Evolutionary conservation across 1,140 invertebrate species (phyloP), one percentile per base, ranked within the genome.

Genomic region (Drosophila micromelanica): DNA sequence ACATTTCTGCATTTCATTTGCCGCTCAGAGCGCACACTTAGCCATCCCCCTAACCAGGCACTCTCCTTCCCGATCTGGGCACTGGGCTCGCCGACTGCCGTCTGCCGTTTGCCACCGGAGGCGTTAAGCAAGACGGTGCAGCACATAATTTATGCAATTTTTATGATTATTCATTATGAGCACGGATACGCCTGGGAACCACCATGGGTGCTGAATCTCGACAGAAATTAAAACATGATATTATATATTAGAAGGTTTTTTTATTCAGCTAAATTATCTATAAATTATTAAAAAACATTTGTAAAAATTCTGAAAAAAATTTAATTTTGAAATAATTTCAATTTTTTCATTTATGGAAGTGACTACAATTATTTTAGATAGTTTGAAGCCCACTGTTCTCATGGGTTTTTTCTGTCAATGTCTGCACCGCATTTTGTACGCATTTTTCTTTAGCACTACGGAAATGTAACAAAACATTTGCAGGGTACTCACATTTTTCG

Each of bases 151-250:
- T 89, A 87, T 89, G 79, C 79, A 89, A 87, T 87, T 87, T 87
- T 87, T 87, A 89, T 87, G 80, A 87, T 89, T 87, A 87, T 87
- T 87, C 82, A 87, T 87, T 84, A 87, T 84, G 84, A 87, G 76
- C 51, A 61, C 62, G 75, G 45, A 78, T 74, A 64, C 54, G 48
- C 49, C 20, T 20, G 45, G 30, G 13, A 37, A 12, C 37, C 61
- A 86, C 82, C 61, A 67, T 75, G 82, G 75, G 69, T 23, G 9
- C 2, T 2, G 11, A 8, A 37, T 13, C 11, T 20, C 8, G 32
- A 48, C 13, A 13, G 3, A n/a, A 54, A 32, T 23, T 1, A 23
- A 59, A 45, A 49, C 46, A 32, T 13, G 2, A 1, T 40, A 12
- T 40, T 12, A 13, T 40, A 56, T 42, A 42, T 56, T n/a, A 23